A percentile compares a stretch with the other conserved stretches of the same genome.
phyloP scores from a whole-genome alignment of 2,797 vertebrate genomes.

The Sarcoramphus papa region DNA sequence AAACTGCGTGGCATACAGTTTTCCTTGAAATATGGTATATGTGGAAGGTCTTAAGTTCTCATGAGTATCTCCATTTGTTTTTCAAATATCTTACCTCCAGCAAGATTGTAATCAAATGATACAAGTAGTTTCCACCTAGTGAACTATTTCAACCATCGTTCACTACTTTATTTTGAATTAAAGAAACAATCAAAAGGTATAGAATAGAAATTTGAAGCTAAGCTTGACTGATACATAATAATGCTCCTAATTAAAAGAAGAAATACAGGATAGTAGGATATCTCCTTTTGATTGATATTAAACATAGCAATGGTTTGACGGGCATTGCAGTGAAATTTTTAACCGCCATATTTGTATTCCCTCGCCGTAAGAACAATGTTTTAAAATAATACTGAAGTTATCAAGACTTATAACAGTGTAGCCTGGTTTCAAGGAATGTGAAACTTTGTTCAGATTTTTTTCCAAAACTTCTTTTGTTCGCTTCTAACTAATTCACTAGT shows the following conservation, averaged over 20 bases:
- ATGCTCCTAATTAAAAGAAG: background rate
- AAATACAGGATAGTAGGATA: background rate
- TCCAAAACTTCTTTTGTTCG: background rate
- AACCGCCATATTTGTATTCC: background rate
- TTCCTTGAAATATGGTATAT: background rate
- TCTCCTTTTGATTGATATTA: background rate
- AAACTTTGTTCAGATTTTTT: conserved; percentile 13
- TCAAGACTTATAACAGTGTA: background rate
- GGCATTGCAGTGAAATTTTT: background rate
- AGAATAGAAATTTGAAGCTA: background rate
- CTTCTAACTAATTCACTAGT: background rate
- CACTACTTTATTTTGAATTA: background rate
- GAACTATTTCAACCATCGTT: background rate
- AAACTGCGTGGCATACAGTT: background rate
- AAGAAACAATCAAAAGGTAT: background rate
- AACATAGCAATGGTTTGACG: background rate
- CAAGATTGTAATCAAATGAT: background rate
- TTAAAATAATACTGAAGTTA: background rate
- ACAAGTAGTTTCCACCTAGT: background rate
- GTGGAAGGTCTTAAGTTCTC: background rate
- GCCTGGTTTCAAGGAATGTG: background rate
- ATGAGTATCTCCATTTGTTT: background rate
- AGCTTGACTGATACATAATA: background rate
- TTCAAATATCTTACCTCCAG: background rate
- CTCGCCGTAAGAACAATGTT: background rate